Evolutionary conservation across 2,113 vertebrate genomes (phyloP).

Genomic region (Megaleporinus macrocephalus): DNA sequence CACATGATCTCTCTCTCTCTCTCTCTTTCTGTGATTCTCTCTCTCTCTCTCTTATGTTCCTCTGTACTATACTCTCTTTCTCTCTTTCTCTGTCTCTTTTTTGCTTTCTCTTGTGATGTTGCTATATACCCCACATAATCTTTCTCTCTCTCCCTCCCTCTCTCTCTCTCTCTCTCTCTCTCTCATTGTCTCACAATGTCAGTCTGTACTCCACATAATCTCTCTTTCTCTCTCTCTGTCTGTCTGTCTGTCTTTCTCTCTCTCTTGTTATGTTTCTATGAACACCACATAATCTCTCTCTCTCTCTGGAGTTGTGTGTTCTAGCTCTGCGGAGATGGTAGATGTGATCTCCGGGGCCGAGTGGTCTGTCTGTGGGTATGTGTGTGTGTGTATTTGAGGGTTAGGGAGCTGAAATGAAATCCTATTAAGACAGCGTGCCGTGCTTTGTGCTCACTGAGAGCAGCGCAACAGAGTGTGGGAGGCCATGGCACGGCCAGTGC

Average conservation of each 20-base stretch:
- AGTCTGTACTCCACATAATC: not conserved
- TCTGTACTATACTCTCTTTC: too few relatives aligned
- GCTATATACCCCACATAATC: too few relatives aligned
- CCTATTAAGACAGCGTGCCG: slow-evolving; percentile 16
- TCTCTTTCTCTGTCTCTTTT: too few relatives aligned
- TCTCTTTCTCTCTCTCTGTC: not conserved
- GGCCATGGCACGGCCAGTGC: not conserved
- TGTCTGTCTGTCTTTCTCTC: too few relatives aligned
- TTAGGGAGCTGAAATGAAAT: slow-evolving; percentile 32
- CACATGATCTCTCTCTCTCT: too few relatives aligned
- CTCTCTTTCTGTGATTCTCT: too few relatives aligned
- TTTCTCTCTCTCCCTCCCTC: not conserved
- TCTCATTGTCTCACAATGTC: not conserved
- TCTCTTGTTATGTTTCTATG: too few relatives aligned
- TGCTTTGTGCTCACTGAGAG: slow-evolving; percentile 21
- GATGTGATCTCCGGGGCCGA: slow-evolving; percentile 22
- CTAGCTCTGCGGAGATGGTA: slow-evolving; percentile 15
- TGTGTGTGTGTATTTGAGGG: not conserved
- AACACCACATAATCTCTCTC: not conserved
- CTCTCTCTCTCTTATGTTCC: too few relatives aligned
- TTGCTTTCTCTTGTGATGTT: too few relatives aligned
- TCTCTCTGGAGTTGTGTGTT: not conserved
- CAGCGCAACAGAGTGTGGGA: not conserved
- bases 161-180: not conserved
- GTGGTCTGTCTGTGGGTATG: slow-evolving; percentile 1